These are phyloP conservation scores for Euphydryas editha DNA, from an alignment of 2,888 invertebrate species.

Conservation along the genomic window DNA sequence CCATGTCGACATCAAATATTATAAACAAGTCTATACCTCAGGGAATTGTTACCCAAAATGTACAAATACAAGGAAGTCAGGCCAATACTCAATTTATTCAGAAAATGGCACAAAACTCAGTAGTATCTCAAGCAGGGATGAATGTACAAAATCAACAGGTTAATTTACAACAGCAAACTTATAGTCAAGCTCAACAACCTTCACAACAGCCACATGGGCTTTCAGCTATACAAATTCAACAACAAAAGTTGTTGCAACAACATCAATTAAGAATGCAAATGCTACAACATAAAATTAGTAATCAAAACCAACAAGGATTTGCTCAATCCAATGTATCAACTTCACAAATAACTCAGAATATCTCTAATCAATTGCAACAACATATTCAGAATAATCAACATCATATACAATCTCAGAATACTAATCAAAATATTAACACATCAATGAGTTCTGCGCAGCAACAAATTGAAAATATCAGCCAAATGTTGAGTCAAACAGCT, in stretches of 20 bases:
- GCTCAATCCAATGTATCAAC: slow-evolving; percentile 73
- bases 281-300: slow-evolving; percentile 56
- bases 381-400: slow-evolving; percentile 72
- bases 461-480: slow-evolving; percentile 85
- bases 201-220: slow-evolving; percentile 72
- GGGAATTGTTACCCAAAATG: slow-evolving; percentile 73
- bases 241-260: slow-evolving; percentile 83
- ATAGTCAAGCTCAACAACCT: slow-evolving; percentile 58
- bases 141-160: slow-evolving; percentile 68
- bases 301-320: slow-evolving; percentile 58
- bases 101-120: slow-evolving; percentile 70
- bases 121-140: slow-evolving; percentile 65
- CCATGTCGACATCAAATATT: slow-evolving; percentile 68
- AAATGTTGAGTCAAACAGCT: slow-evolving; percentile 80
- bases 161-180: slow-evolving; percentile 68
- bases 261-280: slow-evolving; percentile 83
- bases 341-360: slow-evolving; percentile 73
- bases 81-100: slow-evolving; percentile 69
- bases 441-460: slow-evolving; percentile 85
- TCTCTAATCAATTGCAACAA: slow-evolving; percentile 71
- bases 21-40: slow-evolving; percentile 75
- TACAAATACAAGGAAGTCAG: slow-evolving; percentile 73
- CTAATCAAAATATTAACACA: slow-evolving; percentile 64
- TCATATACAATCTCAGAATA: slow-evolving; percentile 67
- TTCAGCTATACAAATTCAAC: slow-evolving; percentile 77